Percentiles rank a stretch among this genome's conserved stretches.
Conservation (phyloP, 2,113 vertebrate species). For the Dasypus novemcinctus region DNA sequence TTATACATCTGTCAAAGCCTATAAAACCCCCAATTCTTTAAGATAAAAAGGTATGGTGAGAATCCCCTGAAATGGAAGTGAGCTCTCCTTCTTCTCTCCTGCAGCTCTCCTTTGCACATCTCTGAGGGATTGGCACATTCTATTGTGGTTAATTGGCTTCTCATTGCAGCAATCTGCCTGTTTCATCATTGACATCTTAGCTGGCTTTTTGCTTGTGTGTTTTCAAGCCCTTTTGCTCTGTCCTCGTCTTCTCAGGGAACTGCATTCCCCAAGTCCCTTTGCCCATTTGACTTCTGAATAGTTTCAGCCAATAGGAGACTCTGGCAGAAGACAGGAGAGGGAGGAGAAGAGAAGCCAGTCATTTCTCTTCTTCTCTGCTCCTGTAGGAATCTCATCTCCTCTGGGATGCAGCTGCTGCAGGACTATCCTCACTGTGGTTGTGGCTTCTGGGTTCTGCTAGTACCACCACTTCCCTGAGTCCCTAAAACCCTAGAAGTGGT, state of each 20-base stretch:
- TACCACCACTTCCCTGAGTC: not conserved
- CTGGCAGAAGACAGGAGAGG: not conserved
- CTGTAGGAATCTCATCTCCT: not conserved
- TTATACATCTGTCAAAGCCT: no score
- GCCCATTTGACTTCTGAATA: not conserved
- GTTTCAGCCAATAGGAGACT: not conserved
- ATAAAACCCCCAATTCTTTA: not conserved
- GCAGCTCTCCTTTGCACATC: not conserved
- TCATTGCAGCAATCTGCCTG: not conserved
- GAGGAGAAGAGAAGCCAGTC: not conserved
- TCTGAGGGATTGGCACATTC: not conserved
- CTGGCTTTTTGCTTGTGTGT: not conserved
- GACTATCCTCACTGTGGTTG: not conserved
- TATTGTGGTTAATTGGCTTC: not conserved
- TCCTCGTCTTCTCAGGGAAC: not conserved
- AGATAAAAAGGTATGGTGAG: not conserved
- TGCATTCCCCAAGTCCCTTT: not conserved
- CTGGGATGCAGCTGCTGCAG: not conserved
- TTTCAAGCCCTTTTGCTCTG: not conserved
- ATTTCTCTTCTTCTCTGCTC: not conserved
- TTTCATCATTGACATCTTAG: not conserved
- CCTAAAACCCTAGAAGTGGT: not conserved
- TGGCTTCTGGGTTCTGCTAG: not conserved
- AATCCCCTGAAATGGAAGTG: not conserved
- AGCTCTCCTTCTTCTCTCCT: not conserved